Conservation (phyloP, 2,797 vertebrate species). For the Saxicola maurus region DNA sequence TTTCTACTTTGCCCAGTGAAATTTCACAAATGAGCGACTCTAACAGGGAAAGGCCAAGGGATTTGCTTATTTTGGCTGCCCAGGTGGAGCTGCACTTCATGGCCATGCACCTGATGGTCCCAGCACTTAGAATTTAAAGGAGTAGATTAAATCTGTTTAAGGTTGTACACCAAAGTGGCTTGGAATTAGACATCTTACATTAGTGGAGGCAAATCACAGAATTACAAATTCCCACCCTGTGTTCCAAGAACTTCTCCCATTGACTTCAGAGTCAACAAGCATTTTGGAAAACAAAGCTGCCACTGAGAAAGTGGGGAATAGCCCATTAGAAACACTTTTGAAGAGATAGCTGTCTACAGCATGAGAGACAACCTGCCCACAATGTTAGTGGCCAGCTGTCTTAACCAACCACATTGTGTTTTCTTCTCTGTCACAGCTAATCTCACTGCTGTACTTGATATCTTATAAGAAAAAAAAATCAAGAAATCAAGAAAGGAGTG, state of each 20-base stretch:
- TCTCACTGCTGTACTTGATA: neutral
- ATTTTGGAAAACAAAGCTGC: neutral
- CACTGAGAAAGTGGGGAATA: neutral
- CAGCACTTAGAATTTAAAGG: neutral
- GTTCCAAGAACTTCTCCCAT: neutral
- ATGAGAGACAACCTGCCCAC: neutral
- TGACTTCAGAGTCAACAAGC: neutral
- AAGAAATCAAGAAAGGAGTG: neutral
- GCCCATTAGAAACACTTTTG: neutral
- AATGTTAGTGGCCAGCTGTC: fast-evolving
- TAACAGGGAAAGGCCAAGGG: neutral
- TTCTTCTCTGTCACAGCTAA: neutral
- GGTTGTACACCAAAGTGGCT: neutral
- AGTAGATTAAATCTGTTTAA: neutral
- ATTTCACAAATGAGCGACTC: neutral
- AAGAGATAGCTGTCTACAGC: neutral
- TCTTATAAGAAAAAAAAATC: neutral
- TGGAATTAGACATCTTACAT: neutral
- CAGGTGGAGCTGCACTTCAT: neutral
- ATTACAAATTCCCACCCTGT: neutral
- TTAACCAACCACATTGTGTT: neutral
- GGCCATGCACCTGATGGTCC: neutral
- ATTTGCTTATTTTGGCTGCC: neutral
- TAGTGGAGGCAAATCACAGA: neutral
- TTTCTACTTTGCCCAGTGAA: neutral